Evolutionary conservation across 2,113 vertebrate species (phyloP).

Genomic region (Larimichthys crocea): DNA sequence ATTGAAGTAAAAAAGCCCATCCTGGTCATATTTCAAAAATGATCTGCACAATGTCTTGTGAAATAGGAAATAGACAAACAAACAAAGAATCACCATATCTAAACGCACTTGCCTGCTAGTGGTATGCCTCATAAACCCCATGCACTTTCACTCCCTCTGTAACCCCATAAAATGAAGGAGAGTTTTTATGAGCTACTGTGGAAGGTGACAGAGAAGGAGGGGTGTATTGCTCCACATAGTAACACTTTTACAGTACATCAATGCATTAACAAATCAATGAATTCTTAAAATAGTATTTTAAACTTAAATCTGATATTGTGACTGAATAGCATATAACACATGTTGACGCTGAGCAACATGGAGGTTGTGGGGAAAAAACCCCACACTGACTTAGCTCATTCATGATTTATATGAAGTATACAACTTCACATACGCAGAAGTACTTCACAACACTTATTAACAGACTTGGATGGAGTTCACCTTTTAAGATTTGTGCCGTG

Average conservation of each 20-base stretch:
- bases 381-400: background rate
- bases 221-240: background rate
- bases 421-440: too few relatives aligned
- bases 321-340: background rate
- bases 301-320: background rate
- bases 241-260: background rate
- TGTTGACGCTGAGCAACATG: background rate
- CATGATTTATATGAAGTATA: background rate
- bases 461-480: background rate
- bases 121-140: constrained; percentile 58
- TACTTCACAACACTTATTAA: background rate
- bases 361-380: background rate
- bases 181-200: constrained; percentile 54
- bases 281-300: background rate
- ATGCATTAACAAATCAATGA: constrained; percentile 21
- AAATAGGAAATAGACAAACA: constrained; percentile 52
- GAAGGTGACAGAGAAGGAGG: background rate
- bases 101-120: constrained; percentile 43
- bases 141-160: constrained; percentile 52
- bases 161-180: constrained; percentile 64
- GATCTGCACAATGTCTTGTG: constrained; percentile 32
- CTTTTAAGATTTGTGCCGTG: background rate
- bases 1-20: background rate
- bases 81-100: constrained; percentile 41
- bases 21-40: constrained; percentile 31